Base-by-base conservation (phyloP, 35 echinoderm and acorn worm genomes). In the Diadema setosum region DNA sequence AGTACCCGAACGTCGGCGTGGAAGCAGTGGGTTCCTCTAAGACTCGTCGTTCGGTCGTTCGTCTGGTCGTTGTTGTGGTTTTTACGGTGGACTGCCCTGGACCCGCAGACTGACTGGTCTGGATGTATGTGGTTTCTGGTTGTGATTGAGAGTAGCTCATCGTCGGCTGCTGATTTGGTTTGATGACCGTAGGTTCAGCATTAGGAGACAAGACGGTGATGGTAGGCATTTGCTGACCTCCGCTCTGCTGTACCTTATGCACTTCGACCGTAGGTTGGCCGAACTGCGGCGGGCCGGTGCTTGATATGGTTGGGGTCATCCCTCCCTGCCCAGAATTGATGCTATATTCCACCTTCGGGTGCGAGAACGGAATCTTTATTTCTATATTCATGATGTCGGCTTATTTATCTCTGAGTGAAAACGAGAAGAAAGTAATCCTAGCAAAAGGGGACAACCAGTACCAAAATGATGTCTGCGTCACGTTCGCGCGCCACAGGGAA, bases 281-380 rank as follows among this genome's bases (percentile, higher is more conserved):
- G 39, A 78, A 78, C 39, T 78, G 73, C 5, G 73, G 73, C 24
- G 73, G 40, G 24, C 73, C 40, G 7, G 27, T 12, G 24, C 14
- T 9, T 44, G 37, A 35, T 21, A 78, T 36, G 12, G 73, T 78
- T 1, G 73, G 73, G 25, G 73, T 78, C 14, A 78, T 20, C 73
- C 73, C 73, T 11, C 73, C 20, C 30, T 78, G 73, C 9, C 73
- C 73, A 44, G 73, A 78, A 44, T 78, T 78, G 73, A 78, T 36
- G 73, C 73, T 78, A 78, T 78, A 78, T 78, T 78, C 73, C 73
- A 78, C 73, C 40, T 36, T 44, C 21, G 73, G 73, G n/a, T 78
- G 73, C 35, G 73, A 78, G 44, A 78, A 78, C 40, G 73, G 73
- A 25, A 78, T 78, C n/a, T n/a, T 39, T 15, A 78, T 78, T 78